phyloP scores from a whole-genome alignment of 2,113 vertebrate genomes.

The Agelaius phoeniceus region DNA sequence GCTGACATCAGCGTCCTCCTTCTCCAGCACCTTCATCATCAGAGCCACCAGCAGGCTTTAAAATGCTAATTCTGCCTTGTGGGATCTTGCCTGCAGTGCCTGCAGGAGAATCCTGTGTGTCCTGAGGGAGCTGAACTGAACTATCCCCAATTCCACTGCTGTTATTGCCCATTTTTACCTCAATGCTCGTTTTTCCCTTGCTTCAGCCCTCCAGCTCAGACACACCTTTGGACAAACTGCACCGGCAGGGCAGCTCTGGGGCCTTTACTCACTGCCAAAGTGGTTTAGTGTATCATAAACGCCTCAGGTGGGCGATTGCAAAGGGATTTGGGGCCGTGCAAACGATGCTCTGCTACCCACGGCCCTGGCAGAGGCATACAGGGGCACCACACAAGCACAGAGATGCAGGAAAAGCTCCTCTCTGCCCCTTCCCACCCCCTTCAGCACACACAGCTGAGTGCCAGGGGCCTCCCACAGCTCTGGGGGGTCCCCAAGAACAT shows the following conservation, averaged over 20 bases:
- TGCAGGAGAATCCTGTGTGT: not conserved
- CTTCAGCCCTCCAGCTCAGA: not conserved
- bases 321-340: fast-evolving
- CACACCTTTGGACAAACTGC: not conserved
- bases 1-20: not conserved
- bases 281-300: fast-evolving
- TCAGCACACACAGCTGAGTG: not conserved
- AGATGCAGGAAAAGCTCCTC: not conserved
- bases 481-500: not conserved
- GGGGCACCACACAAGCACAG: too few species aligned
- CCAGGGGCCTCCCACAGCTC: not conserved
- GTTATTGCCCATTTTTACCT: not conserved
- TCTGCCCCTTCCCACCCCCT: not conserved
- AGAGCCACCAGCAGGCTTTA: not conserved
- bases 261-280: not conserved
- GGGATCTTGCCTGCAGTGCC: not conserved
- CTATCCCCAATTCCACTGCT: not conserved
- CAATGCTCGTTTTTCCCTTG: not conserved
- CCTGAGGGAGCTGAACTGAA: not conserved
- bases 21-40: not conserved
- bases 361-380: not conserved
- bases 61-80: not conserved
- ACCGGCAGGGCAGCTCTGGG: not conserved
- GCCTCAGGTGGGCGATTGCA: not conserved
- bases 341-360: not conserved